Base-by-base conservation (phyloP, 2,888 invertebrate species). In the Acronicta aceris region DNA sequence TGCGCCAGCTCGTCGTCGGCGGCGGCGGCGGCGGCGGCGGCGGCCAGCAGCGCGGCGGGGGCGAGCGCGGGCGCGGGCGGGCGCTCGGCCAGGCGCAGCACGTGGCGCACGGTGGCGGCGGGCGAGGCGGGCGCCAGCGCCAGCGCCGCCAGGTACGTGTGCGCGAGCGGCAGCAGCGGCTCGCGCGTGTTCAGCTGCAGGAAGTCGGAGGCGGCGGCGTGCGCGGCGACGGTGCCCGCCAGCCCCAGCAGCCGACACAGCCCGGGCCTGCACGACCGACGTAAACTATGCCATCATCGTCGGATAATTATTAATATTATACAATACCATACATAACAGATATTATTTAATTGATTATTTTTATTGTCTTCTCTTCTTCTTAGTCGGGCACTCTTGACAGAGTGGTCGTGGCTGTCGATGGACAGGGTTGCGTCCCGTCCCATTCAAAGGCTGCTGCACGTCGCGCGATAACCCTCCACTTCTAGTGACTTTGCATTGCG, bases 161-260 rank as follows among this genome's bases (percentile, higher is more conserved):
- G 33, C 33, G 33, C 33, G 10, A 33, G 33, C 33, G 5, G 38
- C 48, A 15, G 56, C 55, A 73, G 76, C 71, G 79, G 76, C 63
- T 78, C 82, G 59, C 55, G 50, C 41, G 69, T 67, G 59, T 6
- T 65, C 79, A 85, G 82, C 69, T 82, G 86, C 78, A 87, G 83
- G 70, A 81, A 68, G 50, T 67, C 81, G 55, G 61, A 74, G 21
- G 82, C 87, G 42, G 86, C 90, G 46, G 47, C 33, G 70, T 81
- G 81, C 68, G 85, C 81, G 27, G 69, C 76, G 47, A 56, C 71
- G 57, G 82, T 59, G 67, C 79, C 90, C 54, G 82, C 74, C 73
- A 83, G 78, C 6, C 87, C 91, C 67, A 89, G 78, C 82, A 81
- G 73, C 51, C 82, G 81, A 50, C 76, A 76, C 68, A 83, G 65